Percentiles rank a stretch among this genome's conserved stretches.
Evolutionary conservation across 2,888 invertebrate genomes (phyloP).

Genomic region (Nemotelus pantherinus): DNA sequence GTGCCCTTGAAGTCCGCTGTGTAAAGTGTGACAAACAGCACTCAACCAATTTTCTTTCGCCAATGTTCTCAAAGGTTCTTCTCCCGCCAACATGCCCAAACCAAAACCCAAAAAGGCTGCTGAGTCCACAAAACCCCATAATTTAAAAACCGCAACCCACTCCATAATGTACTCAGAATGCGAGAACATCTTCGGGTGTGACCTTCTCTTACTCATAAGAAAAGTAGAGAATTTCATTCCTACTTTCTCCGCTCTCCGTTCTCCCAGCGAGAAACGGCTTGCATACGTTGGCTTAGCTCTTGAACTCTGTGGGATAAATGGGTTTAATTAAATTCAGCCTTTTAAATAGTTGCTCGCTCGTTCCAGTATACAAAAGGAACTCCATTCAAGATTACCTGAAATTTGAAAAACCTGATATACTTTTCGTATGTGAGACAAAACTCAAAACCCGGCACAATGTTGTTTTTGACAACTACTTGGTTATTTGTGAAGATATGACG

Average conservation of each 20-base stretch:
- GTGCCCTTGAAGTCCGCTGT: background rate
- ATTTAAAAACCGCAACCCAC: no score
- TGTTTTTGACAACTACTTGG: background rate
- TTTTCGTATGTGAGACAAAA: background rate
- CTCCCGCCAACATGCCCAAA: no score
- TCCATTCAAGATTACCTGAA: background rate
- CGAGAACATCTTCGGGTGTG: background rate
- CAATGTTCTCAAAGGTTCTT: background rate
- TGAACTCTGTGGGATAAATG: background rate
- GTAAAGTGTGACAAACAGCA: background rate
- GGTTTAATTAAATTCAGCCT: background rate
- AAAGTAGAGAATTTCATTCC: background rate
- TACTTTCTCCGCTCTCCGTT: background rate
- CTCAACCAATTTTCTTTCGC: background rate
- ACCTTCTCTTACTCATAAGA: background rate
- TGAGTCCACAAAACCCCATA: no score
- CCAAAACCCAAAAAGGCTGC: no score
- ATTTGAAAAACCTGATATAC: background rate
- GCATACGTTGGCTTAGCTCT: background rate
- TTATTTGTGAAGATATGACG: background rate
- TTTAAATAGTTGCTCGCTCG: background rate
- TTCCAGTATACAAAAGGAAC: background rate
- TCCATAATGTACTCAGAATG: background rate
- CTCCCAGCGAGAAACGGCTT: background rate
- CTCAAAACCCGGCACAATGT: background rate